Conservation (phyloP, 2,113 vertebrate genomes). For the Pyxicephalus adspersus region DNA sequence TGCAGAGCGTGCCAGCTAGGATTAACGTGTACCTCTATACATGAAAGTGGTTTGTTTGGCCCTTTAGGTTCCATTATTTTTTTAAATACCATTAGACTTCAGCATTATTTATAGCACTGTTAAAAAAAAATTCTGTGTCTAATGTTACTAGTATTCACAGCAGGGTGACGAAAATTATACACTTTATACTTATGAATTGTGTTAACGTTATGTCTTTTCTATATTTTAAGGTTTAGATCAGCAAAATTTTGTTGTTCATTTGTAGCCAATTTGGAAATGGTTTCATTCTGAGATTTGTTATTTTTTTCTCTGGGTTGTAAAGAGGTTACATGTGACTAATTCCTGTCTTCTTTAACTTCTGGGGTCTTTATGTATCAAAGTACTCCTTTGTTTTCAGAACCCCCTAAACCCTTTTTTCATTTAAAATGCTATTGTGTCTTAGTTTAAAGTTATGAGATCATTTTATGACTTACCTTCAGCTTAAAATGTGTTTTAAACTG, state of each 20-base stretch:
- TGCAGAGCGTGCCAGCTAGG: too few relatives aligned
- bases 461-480: constrained; percentile 33
- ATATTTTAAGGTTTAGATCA: neutral
- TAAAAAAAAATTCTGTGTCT: neutral
- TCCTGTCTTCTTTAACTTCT: constrained; percentile 28
- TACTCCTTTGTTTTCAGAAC: constrained; percentile 14
- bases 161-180: too few relatives aligned
- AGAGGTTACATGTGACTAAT: constrained; percentile 25
- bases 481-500: constrained; percentile 20
- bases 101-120: too few relatives aligned
- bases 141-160: neutral
- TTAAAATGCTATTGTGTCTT: constrained; percentile 12
- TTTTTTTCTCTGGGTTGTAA: neutral
- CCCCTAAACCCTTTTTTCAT: constrained; percentile 26
- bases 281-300: constrained; percentile 16
- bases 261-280: constrained; percentile 15
- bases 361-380: constrained; percentile 17
- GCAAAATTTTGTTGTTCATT: neutral
- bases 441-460: constrained; percentile 31
- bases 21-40: too few relatives aligned
- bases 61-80: too few relatives aligned
- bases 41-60: too few relatives aligned
- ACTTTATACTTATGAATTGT: neutral
- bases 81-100: too few relatives aligned
- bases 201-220: neutral